Evolutionary conservation across 2,888 invertebrate genomes (phyloP).

Genomic region (Megastigmus dorsalis): DNA sequence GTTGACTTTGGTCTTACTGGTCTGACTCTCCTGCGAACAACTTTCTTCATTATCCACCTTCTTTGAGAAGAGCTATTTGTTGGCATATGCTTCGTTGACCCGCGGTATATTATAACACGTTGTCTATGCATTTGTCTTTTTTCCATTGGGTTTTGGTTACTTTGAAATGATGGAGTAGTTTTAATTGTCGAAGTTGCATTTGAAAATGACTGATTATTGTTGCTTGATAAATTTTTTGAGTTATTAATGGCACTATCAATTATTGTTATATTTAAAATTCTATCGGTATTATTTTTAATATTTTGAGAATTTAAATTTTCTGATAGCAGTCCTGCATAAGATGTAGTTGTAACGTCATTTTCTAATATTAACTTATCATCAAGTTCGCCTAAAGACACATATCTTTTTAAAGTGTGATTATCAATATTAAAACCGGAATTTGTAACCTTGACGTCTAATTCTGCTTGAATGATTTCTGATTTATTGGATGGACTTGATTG

Average conservation of each 20-base stretch:
- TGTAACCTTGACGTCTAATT: not conserved
- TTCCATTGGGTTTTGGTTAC: conserved; percentile 10
- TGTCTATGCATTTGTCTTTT: conserved; percentile 43
- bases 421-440: not conserved
- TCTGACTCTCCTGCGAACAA: conserved; percentile 47
- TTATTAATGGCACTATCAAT: conserved; percentile 45
- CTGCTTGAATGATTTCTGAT: not conserved
- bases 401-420: not conserved
- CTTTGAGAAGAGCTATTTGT: conserved; percentile 33
- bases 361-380: not conserved
- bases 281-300: not conserved
- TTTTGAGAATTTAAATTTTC: not conserved
- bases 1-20: conserved; percentile 20
- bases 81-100: conserved; percentile 40
- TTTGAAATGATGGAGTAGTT: not conserved
- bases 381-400: not conserved
- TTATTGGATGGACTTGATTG: not conserved
- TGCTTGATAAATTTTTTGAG: conserved; percentile 26
- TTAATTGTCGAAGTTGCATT: not conserved
- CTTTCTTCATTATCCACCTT: conserved; percentile 51
- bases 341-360: not conserved
- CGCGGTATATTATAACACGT: conserved; percentile 47
- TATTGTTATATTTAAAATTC: conserved; percentile 15
- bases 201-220: conserved; percentile 1
- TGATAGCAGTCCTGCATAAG: not conserved